phyloP scores from a whole-genome alignment of 2,888 invertebrate genomes.

The Cremastinae sp. region DNA sequence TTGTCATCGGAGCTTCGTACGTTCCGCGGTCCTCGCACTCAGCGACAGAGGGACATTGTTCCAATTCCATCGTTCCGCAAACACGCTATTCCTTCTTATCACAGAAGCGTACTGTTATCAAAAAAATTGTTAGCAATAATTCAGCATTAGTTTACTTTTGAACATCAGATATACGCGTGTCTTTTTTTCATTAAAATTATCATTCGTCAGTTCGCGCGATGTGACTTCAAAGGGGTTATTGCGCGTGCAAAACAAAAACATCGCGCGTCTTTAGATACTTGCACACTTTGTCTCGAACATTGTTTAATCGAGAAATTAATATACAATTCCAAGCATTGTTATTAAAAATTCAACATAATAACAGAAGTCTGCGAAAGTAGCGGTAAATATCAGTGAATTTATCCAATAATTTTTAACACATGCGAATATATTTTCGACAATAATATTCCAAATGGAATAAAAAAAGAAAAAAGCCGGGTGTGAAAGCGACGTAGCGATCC shows the following conservation, averaged over 20 bases:
- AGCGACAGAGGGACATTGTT: slow-evolving; percentile 26
- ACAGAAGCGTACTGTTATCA: too few relatives aligned
- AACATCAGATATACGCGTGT: too few relatives aligned
- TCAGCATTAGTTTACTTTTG: too few relatives aligned
- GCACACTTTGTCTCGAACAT: slow-evolving; percentile 25
- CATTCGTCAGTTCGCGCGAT: background rate
- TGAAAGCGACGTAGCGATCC: slow-evolving; percentile 36
- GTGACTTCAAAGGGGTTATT: slow-evolving; percentile 9
- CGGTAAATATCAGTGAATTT: background rate
- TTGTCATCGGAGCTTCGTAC: slow-evolving; percentile 35
- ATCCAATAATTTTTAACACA: too few relatives aligned
- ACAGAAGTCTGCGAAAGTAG: background rate
- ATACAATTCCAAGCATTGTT: background rate
- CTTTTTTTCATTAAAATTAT: background rate
- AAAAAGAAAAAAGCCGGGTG: slow-evolving; percentile 44
- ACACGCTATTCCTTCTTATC: background rate
- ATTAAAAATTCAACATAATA: background rate
- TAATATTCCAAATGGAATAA: background rate
- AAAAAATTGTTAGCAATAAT: too few relatives aligned
- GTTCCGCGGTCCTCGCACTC: slow-evolving; percentile 52
- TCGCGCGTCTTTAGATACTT: slow-evolving; percentile 25
- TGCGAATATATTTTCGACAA: background rate
- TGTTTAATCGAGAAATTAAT: slow-evolving; percentile 18
- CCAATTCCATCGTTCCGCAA: slow-evolving; percentile 26
- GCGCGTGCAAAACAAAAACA: slow-evolving; percentile 17